Percentiles rank a stretch among this genome's conserved stretches.
These are phyloP conservation scores for Trachymyrmex septentrionalis DNA, from an alignment of 1,140 invertebrate genomes.

Conservation along the genomic window DNA sequence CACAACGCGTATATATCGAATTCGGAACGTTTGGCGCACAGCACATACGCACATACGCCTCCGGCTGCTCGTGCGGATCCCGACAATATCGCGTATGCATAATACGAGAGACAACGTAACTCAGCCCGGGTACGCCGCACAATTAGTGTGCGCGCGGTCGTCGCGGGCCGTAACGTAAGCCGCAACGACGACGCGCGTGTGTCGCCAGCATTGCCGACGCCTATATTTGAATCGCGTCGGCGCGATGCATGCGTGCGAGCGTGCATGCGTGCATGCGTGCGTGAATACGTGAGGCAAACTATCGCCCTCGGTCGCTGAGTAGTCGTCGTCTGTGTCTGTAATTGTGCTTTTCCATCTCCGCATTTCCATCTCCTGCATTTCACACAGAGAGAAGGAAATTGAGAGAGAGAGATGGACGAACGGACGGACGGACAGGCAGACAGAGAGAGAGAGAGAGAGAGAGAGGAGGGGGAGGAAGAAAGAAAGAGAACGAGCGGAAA, in stretches of 20 bases:
- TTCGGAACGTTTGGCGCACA: slow-evolving; percentile 22
- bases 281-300: slow-evolving; percentile 33
- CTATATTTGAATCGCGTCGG: slow-evolving; percentile 77
- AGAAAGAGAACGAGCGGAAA: slow-evolving; percentile 11
- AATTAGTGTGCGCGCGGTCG: slow-evolving; percentile 78
- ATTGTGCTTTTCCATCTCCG: slow-evolving; percentile 75
- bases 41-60: not conserved
- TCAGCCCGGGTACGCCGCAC: slow-evolving; percentile 72
- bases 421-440: not conserved
- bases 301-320: slow-evolving; percentile 31
- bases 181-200: slow-evolving; percentile 48
- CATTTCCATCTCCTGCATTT: slow-evolving; percentile 54
- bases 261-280: not conserved
- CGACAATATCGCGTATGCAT: slow-evolving; percentile 73
- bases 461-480: not conserved
- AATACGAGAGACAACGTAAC: slow-evolving; percentile 77
- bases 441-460: not conserved
- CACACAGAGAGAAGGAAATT: slow-evolving; percentile 17
- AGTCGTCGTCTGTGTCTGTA: slow-evolving; percentile 70
- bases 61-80: slow-evolving; percentile 21
- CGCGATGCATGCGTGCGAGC: slow-evolving; percentile 65
- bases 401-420: no score
- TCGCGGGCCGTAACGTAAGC: slow-evolving; percentile 59
- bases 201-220: slow-evolving; percentile 68
- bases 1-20: slow-evolving; percentile 44